Evolutionary conservation across 1,140 invertebrate species (phyloP).

Genomic region (Centruroides vittatus): DNA sequence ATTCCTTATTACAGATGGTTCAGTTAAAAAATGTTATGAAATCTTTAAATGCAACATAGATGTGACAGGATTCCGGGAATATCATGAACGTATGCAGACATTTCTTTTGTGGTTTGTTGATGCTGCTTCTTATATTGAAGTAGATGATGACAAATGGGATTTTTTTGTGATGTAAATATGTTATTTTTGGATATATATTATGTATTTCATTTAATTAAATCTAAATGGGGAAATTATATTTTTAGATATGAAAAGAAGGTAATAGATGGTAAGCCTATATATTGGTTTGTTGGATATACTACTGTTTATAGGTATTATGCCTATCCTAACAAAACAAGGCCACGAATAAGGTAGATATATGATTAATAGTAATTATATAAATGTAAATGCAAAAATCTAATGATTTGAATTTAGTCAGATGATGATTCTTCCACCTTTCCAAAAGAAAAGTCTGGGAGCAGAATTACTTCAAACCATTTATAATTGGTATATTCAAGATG

Average conservation of each 20-base stretch:
- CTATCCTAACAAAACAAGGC: conserved; percentile 69
- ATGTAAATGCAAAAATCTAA: background rate
- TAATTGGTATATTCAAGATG: conserved; percentile 48
- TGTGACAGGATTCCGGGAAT: conserved; percentile 55
- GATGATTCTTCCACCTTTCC: conserved; percentile 76
- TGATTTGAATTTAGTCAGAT: conserved; percentile 49
- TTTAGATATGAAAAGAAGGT: conserved; percentile 52
- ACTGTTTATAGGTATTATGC: conserved; percentile 92
- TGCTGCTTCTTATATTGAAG: conserved; percentile 73
- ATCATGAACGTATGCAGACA: conserved; percentile 71
- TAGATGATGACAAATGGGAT: conserved; percentile 77
- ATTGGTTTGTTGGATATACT: conserved; percentile 69
- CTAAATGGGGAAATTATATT: too few species aligned
- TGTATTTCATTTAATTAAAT: too few species aligned
- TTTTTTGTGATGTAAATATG: conserved; percentile 20
- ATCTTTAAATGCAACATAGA: conserved; percentile 58
- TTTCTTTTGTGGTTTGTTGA: conserved; percentile 93
- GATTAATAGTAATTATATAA: too few species aligned
- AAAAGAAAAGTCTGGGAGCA: conserved; percentile 65
- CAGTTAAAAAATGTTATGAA: conserved; percentile 33
- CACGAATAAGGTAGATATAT: conserved; percentile 48
- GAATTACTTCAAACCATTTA: conserved; percentile 63
- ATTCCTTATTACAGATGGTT: background rate
- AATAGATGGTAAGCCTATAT: conserved; percentile 42
- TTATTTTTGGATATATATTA: too few species aligned